Conservation (phyloP, 2,113 vertebrate genomes). For the Chloroceryle aenea region DNA sequence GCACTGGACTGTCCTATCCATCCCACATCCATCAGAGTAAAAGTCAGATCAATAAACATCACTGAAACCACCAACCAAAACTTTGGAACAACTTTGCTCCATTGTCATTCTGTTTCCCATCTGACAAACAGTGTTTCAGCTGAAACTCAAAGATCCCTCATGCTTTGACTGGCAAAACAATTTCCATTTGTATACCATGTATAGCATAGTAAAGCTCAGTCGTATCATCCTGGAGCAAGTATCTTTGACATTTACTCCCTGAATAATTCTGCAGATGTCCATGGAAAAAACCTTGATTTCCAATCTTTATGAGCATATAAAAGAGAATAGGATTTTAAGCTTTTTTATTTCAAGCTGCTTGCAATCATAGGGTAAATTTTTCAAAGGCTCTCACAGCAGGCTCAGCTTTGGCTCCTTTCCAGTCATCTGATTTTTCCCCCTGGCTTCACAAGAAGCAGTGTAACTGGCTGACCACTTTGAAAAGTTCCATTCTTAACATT, state of each 20-base stretch:
- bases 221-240: background rate
- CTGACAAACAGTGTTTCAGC: background rate
- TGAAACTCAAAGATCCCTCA: background rate
- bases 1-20: background rate
- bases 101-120: background rate
- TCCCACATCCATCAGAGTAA: constrained; percentile 16
- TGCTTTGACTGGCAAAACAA: background rate
- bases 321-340: background rate
- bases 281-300: background rate
- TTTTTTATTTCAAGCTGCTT: background rate
- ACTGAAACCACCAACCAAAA: background rate
- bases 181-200: background rate
- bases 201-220: background rate
- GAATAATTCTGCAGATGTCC: background rate
- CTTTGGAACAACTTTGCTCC: background rate
- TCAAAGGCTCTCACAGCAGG: background rate
- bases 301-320: background rate
- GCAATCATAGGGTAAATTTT: background rate
- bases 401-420: background rate
- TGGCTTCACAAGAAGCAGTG: background rate
- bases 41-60: constrained; percentile 16
- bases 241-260: background rate
- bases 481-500: background rate
- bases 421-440: background rate
- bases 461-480: background rate